Conservation (phyloP, 1,140 invertebrate species). For the Mamestra configurata region DNA sequence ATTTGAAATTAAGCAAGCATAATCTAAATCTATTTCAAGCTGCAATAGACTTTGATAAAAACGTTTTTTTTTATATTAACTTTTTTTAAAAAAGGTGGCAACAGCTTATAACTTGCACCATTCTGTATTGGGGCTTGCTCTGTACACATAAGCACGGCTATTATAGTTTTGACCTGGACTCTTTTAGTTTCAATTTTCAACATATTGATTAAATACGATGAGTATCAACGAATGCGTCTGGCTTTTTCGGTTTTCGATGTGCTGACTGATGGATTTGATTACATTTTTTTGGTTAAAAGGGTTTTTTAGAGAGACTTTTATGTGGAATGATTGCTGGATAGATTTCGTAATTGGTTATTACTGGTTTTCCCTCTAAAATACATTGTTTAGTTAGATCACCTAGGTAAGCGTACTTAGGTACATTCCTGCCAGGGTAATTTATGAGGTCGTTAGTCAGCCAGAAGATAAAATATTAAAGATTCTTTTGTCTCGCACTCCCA, state of each 20-base stretch:
- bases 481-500: too few species aligned
- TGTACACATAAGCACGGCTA: conserved; percentile 45
- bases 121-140: conserved; percentile 38
- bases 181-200: conserved; percentile 58
- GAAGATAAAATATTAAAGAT: too few species aligned
- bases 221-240: conserved; percentile 2
- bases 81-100: neutral
- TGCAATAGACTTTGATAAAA: too few species aligned
- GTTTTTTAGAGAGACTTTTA: neutral
- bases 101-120: conserved; percentile 34
- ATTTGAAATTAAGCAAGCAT: too few species aligned
- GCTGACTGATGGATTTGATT: neutral
- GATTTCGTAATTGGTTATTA: too few species aligned
- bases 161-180: conserved; percentile 55
- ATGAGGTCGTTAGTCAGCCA: too few species aligned
- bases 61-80: neutral
- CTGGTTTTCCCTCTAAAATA: too few species aligned
- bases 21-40: too few species aligned
- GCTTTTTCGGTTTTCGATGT: neutral
- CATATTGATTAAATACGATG: conserved; percentile 54
- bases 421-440: too few species aligned
- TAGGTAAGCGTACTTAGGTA: too few species aligned
- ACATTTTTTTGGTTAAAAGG: neutral
- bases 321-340: too few species aligned
- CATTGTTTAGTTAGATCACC: too few species aligned